Evolutionary conservation across 2,113 vertebrate genomes (phyloP).

Genomic region (Plecotus auritus): DNA sequence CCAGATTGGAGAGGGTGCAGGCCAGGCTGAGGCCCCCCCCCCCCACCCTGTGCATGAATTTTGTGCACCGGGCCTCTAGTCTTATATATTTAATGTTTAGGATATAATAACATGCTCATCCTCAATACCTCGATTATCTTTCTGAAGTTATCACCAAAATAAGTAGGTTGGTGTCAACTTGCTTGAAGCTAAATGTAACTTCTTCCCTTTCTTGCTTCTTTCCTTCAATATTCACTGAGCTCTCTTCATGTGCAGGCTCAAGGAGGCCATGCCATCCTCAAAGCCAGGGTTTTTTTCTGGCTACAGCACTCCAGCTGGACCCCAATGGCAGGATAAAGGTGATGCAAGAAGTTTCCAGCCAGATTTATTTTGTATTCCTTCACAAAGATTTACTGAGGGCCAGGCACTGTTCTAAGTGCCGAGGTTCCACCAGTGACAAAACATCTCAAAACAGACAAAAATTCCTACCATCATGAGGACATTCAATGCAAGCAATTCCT

Average conservation of each 20-base stretch:
- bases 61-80: too few relatives aligned
- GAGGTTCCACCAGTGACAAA: not conserved
- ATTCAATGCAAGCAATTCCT: not conserved
- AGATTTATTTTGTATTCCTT: not conserved
- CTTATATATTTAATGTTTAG: constrained; percentile 16
- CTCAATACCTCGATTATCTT: not conserved
- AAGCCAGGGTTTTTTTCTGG: not conserved
- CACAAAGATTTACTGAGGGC: not conserved
- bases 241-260: not conserved
- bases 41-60: too few relatives aligned
- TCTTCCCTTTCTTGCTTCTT: not conserved
- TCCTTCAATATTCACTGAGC: not conserved
- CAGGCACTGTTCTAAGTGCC: not conserved
- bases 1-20: too few relatives aligned
- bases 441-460: not conserved
- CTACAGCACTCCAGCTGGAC: not conserved
- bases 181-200: not conserved
- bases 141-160: not conserved
- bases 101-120: not conserved
- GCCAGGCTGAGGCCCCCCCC: too few relatives aligned
- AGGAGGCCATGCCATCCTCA: not conserved
- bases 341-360: not conserved
- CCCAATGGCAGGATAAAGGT: not conserved
- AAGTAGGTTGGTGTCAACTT: not conserved
- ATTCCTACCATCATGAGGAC: not conserved